A percentile compares a stretch with the other conserved stretches of the same genome.
These are phyloP conservation scores for Doryteuthis pealeii DNA, from an alignment of 1,140 invertebrate genomes.

Conservation along the genomic window DNA sequence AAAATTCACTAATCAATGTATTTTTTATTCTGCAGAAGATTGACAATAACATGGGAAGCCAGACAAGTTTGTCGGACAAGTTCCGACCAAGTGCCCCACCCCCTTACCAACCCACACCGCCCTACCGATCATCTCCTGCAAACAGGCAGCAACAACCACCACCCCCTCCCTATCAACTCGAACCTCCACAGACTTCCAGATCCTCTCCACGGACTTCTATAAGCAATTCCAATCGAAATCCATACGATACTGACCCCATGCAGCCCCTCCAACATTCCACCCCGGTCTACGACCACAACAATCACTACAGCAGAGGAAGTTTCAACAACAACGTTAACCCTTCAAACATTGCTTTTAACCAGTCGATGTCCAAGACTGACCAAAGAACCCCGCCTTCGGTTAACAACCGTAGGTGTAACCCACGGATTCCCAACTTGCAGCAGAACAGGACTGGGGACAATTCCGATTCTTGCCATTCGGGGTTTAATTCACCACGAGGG, in stretches of 20 bases:
- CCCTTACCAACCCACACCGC: conserved; percentile 40
- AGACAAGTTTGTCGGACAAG: neutral
- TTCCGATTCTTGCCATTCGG: neutral
- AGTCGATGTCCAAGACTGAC: too few relatives aligned
- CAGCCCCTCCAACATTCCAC: neutral
- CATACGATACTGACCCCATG: too few relatives aligned
- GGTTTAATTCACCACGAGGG: neutral
- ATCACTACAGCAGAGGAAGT: neutral
- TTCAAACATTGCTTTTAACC: neutral
- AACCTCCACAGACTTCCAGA: conserved; percentile 22
- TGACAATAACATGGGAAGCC: neutral
- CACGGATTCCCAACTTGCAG: neutral
- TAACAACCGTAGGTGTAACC: neutral
- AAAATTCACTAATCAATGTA: too few relatives aligned
- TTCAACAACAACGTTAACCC: neutral
- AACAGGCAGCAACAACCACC: conserved; percentile 11
- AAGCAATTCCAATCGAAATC: neutral
- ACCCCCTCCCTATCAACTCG: conserved; percentile 16
- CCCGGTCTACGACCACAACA: neutral
- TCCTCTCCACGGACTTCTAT: neutral
- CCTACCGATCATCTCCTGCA: conserved; percentile 31
- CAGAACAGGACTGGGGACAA: neutral
- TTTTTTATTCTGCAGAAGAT: neutral
- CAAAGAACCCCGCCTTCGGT: neutral
- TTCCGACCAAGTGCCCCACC: conserved; percentile 30